Conservation (phyloP, 2,797 vertebrate genomes). For the Tiaroga cobitis region DNA sequence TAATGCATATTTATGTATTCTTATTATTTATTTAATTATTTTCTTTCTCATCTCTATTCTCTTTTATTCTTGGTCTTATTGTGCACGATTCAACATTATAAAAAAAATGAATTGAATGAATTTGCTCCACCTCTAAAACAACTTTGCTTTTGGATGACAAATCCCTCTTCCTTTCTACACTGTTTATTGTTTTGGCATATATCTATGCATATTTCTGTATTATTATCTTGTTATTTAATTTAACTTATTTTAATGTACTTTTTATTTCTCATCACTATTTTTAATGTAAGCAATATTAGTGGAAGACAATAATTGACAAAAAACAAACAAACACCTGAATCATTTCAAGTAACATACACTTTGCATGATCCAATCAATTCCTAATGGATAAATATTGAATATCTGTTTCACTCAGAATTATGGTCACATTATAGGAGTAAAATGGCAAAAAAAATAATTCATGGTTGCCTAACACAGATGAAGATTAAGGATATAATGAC, state of each 20-base stretch:
- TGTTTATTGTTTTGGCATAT: background rate
- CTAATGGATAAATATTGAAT: background rate
- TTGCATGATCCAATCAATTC: background rate
- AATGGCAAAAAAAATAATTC: no score
- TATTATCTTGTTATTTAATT: background rate
- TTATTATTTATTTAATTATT: background rate
- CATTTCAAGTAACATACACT: background rate
- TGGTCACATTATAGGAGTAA: no score
- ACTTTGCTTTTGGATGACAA: background rate
- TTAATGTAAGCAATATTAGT: no score
- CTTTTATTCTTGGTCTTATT: background rate
- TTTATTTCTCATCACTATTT: background rate
- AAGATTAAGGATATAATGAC: background rate
- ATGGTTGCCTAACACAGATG: no score
- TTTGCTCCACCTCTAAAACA: background rate
- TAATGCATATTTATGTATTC: background rate
- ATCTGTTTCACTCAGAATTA: no score
- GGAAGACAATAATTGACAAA: no score
- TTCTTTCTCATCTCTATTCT: background rate
- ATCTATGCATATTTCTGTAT: background rate
- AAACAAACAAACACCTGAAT: no score
- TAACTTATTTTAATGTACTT: background rate
- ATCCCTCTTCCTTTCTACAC: background rate
- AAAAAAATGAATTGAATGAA: background rate
- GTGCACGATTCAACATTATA: background rate